Evolutionary conservation across 1,140 invertebrate species (phyloP), one percentile per base, ranked within the genome.

Genomic region (Sitobion miscanthi): DNA sequence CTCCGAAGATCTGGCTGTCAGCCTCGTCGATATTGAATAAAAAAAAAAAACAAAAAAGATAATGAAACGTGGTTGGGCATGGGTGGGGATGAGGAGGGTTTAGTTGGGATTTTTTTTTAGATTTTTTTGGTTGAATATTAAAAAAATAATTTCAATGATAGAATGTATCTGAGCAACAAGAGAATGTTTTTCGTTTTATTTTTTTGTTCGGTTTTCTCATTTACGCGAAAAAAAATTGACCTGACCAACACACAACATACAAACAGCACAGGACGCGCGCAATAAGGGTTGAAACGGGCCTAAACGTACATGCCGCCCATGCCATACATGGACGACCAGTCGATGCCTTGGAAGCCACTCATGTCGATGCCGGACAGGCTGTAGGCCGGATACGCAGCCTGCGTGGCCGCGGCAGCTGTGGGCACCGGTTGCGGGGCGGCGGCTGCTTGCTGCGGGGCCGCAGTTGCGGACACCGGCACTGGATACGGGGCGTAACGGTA

Each of bases 291-390:
- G 23, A 25, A 85, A 85, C 42, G 83, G 83, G 85, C 82, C 96
- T 97, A 98, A 95, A 98, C 97, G 96, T 98, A 98, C 97, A 98
- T 98, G 95, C 97, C 97, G 94, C 97, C 97, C 97, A 98, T 98
- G 94, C 97, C 97, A 95, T 98, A 98, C 97, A 98, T 97, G 94
- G 97, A 97, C 94, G 97, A 96, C 98, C 98, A 98, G 95, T 98
- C 98, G 94, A 98, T 97, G 85, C 97, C 97, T 95, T 98, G 98
- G 96, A 98, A 98, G 95, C 97, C 97, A 85, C 97, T 97, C 98
- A 98, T 98, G 95, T 98, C 98, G 90, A 98, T 97, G 95, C 98
- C 98, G 94, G 97, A 97, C 90, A 98, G 96, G 94, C 94, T 97
- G 97, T 95, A 98, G 98, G 35, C 97, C 97, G 94, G 97, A 96